Base-by-base conservation (phyloP, 2,113 vertebrate genomes). In the Nipponia nippon region DNA sequence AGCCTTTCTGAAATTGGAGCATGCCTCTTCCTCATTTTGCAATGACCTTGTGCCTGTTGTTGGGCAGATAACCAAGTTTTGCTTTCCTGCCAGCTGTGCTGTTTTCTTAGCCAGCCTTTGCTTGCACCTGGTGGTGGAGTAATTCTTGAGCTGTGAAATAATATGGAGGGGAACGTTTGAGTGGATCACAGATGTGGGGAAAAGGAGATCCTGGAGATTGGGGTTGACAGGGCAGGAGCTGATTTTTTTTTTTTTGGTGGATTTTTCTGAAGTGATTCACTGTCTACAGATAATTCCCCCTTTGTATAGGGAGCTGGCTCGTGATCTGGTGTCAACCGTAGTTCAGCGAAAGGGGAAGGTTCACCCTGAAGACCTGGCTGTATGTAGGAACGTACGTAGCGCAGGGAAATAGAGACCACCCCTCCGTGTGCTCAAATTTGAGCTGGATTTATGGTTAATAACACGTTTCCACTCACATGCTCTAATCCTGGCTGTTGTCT, bases 381-480 rank as follows among this genome's bases (percentile, higher is more conserved):
- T 11, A 3, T 0, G 15, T 2, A 13, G 69, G 40, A n/a, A 42
- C 2, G n/a, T 6, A 3, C 1, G 2, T 13, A 8, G 53, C 1
- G 8, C 8, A 42, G 53, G 70, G 69, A 49, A 44, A 7, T 2
- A 7, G 38, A 38, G 38, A 38, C 38, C 38, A 38, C 8, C 8
- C 38, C 38, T 38, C 38, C 38, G 38, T 38, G 38, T 38, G 38
- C 38, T 83, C 9, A 1, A 19, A 14, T 47, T 25, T 7, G 46
- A 59, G 81, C 22, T 29, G 2, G 4, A 0, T 53, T 25, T 11
- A 3, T 47, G 55, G 20, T 65, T 79, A 42, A 34, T 25, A 42
- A 47, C 34, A 5, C 7, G 0, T 56, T 62, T 38, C 40, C 34
- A 5, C 40, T 55, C 21, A 2, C 26, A 3, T 10, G 14, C 46